phyloP scores from a whole-genome alignment of 2,797 vertebrate genomes.

The Sebastes oblongus region DNA sequence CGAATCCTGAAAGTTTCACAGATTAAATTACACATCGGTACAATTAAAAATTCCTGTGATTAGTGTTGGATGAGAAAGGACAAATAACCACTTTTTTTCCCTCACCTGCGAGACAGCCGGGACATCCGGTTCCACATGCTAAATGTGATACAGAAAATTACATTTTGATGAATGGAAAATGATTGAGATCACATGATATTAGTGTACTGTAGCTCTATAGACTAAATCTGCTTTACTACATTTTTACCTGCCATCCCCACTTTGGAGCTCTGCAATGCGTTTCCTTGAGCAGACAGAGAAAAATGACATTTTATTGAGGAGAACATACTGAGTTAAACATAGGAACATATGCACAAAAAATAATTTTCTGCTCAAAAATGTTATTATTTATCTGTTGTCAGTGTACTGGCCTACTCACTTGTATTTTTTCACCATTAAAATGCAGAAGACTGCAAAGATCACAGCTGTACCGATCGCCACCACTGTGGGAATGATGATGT shows the following conservation, averaged over 20 bases:
- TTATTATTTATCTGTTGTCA: not conserved
- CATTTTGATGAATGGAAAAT: not conserved
- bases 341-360: not conserved
- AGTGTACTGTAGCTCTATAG: not conserved
- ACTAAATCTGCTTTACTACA: not conserved
- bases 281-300: conserved; percentile 38
- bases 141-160: not conserved
- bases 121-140: conserved; percentile 70
- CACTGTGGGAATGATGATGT: conserved; percentile 72
- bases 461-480: conserved; percentile 33
- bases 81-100: not conserved
- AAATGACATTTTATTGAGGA: not conserved
- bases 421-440: conserved; percentile 73
- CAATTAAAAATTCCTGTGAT: not conserved
- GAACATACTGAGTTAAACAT: not conserved
- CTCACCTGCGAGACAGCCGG: conserved; percentile 68
- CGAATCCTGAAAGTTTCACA: conserved; percentile 46
- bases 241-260: conserved; percentile 61
- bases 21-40: not conserved
- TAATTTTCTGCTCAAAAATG: not conserved
- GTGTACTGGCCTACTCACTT: conserved; percentile 50
- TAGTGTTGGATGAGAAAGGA: not conserved
- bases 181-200: not conserved
- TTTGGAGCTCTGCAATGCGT: conserved; percentile 68
- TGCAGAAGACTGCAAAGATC: conserved; percentile 58